Percentiles rank a stretch among this genome's conserved stretches.
These are phyloP conservation scores for Dendrolimus houi DNA, from an alignment of 2,888 invertebrate genomes.

Conservation along the genomic window DNA sequence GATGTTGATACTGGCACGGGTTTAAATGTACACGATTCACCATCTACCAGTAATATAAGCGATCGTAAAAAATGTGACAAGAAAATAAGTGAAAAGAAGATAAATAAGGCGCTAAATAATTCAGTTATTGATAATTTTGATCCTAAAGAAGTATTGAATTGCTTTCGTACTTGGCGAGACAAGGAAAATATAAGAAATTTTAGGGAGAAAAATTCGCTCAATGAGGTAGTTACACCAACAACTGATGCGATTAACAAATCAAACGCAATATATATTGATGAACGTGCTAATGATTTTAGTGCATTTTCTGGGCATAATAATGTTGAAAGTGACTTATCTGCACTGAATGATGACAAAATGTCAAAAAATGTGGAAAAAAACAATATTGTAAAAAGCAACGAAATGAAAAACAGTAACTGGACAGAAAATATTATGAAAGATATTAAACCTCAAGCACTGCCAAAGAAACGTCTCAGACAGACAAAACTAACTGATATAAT, in stretches of 20 bases:
- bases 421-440: not conserved
- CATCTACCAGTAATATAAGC: not conserved
- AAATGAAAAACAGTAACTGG: not conserved
- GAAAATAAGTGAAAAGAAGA: not conserved
- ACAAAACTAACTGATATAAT: constrained; percentile 12
- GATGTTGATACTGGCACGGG: not conserved
- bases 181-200: not conserved
- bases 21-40: not conserved
- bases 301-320: not conserved
- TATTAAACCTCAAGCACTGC: not conserved
- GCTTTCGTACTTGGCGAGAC: not conserved
- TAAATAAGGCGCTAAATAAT: not conserved
- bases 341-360: no score
- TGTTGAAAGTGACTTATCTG: no score
- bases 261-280: not conserved
- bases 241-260: not conserved
- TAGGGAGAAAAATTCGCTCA: not conserved
- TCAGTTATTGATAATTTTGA: not conserved
- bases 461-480: not conserved
- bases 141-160: not conserved
- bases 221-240: not conserved
- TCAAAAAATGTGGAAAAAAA: not conserved
- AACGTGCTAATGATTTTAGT: not conserved
- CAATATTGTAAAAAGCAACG: no score
- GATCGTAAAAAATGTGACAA: not conserved